These are phyloP conservation scores for Limnephilus lunatus DNA, from an alignment of 2,888 invertebrate genomes.

Conservation along the genomic window DNA sequence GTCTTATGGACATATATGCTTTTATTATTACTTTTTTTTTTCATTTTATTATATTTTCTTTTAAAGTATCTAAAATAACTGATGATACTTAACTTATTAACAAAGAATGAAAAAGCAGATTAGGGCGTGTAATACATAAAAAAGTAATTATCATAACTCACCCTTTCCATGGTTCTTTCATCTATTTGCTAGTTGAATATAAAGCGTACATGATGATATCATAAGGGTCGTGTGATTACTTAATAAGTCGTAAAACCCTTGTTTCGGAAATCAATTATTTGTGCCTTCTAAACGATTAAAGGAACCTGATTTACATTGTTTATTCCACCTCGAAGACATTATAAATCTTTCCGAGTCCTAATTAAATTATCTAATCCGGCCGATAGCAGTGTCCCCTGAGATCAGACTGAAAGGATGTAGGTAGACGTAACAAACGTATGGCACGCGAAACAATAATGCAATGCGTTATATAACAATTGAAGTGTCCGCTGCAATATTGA, in stretches of 20 bases:
- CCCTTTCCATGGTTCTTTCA: not conserved
- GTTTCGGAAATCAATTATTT: not conserved
- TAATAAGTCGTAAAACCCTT: not conserved
- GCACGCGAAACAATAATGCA: not conserved
- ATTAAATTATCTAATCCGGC: constrained; percentile 51
- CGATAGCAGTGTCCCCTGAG: constrained; percentile 38
- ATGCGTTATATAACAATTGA: no score
- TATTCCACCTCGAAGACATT: constrained; percentile 23
- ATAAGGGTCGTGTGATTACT: not conserved
- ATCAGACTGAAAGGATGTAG: not conserved
- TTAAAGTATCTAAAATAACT: no score
- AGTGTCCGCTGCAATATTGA: no score
- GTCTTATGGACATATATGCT: no score
- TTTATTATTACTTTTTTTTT: no score
- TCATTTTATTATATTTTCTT: no score
- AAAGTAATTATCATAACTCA: not conserved
- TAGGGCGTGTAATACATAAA: no score
- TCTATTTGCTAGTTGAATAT: no score
- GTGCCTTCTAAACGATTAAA: not conserved
- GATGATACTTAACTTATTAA: no score
- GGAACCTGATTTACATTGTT: not conserved
- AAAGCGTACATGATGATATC: not conserved
- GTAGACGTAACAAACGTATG: not conserved
- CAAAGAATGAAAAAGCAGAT: no score
- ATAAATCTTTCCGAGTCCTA: constrained; percentile 51